These are phyloP conservation scores for Euplexia lucipara DNA, from an alignment of 2,888 invertebrate genomes.

Conservation along the genomic window DNA sequence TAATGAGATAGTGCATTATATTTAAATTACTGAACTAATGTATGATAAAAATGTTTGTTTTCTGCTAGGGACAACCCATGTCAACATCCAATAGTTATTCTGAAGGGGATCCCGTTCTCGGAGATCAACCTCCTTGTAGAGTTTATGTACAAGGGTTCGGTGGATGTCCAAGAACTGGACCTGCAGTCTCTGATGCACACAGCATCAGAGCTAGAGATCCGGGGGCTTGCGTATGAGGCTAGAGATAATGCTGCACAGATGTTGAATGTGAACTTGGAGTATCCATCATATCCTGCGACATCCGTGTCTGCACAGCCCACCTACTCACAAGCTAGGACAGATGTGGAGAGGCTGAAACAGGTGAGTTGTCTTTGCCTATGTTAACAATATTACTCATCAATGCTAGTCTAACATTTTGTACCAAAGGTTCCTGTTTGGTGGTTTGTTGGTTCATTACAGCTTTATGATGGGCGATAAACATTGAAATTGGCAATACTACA, in stretches of 20 bases:
- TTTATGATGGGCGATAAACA: constrained; percentile 29
- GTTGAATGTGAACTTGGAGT: constrained; percentile 89
- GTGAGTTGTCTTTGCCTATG: constrained; percentile 69
- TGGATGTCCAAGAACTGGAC: constrained; percentile 92
- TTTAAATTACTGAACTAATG: constrained; percentile 55
- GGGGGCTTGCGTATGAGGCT: constrained; percentile 92
- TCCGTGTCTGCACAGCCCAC: constrained; percentile 71
- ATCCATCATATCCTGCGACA: constrained; percentile 83
- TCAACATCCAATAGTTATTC: constrained; percentile 93
- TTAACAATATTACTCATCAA: constrained; percentile 29
- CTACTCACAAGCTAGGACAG: constrained; percentile 82
- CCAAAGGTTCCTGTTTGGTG: constrained; percentile 6
- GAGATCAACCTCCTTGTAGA: constrained; percentile 93
- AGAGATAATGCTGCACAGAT: constrained; percentile 90
- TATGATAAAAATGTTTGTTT: constrained; percentile 57
- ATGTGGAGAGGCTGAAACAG: constrained; percentile 88
- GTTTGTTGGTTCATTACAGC: constrained; percentile 6
- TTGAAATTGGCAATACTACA: constrained; percentile 27
- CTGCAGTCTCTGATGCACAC: constrained; percentile 92
- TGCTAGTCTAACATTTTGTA: constrained; percentile 11
- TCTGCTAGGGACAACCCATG: constrained; percentile 92
- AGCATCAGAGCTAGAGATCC: constrained; percentile 93
- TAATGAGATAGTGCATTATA: constrained; percentile 68
- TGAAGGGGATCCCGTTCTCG: constrained; percentile 92
- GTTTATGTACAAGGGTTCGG: constrained; percentile 94